Conservation (phyloP, 2,797 vertebrate genomes). For the Coregonus suidteri region DNA sequence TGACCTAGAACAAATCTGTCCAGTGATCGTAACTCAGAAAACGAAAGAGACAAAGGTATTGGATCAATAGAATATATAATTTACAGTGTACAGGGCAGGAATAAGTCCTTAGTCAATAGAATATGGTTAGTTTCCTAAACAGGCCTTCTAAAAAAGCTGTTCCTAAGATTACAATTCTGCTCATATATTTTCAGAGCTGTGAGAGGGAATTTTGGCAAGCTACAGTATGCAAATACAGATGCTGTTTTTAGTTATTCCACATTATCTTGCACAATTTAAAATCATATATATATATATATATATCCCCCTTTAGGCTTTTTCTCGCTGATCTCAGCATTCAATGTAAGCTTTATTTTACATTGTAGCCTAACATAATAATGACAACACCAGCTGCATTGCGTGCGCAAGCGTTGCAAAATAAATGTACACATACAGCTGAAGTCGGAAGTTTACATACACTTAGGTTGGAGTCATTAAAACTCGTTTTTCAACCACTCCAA, state of each 20-base stretch:
- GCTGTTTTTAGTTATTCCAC: slow-evolving; percentile 27
- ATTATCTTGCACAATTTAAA: slow-evolving; percentile 41
- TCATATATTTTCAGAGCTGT: slow-evolving; percentile 11
- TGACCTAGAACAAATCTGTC: slow-evolving; percentile 16
- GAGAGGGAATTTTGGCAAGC: slow-evolving; percentile 4
- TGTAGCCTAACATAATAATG: slow-evolving; percentile 26
- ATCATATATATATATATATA: slow-evolving; percentile 32
- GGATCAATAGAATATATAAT: slow-evolving; percentile 31
- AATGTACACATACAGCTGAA: no score
- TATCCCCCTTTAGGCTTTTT: slow-evolving; percentile 17
- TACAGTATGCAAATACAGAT: slow-evolving; percentile 27
- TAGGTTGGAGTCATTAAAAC: no score
- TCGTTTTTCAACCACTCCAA: no score
- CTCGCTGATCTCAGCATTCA: slow-evolving; percentile 43
- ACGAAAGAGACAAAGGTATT: slow-evolving; percentile 14
- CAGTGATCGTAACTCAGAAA: not conserved
- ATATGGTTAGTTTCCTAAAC: not conserved
- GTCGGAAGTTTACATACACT: no score
- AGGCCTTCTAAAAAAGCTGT: not conserved
- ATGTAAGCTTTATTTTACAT: not conserved
- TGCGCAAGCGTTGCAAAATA: no score
- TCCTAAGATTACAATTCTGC: not conserved
- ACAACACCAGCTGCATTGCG: slow-evolving; percentile 49
- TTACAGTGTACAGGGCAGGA: slow-evolving; percentile 1
- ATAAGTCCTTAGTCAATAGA: not conserved